Base-by-base conservation (phyloP, 2,888 invertebrate species). In the Phragmatobia fuliginosa region DNA sequence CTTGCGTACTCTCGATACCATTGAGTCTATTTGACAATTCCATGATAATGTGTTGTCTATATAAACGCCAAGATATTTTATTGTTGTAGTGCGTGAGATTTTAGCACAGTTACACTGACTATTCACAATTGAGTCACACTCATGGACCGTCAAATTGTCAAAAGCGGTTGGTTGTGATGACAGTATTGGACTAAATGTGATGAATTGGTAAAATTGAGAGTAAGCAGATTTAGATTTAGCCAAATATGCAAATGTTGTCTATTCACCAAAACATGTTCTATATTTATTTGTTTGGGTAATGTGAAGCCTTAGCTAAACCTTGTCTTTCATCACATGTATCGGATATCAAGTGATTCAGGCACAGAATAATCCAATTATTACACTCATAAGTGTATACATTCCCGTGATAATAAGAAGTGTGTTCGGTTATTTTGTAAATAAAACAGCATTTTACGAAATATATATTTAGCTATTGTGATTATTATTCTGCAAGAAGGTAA, bases 301-400 rank as follows among this genome's bases (percentile, higher is more conserved):
- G 25, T 69, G 85, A 85, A 85, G 67, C 77, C 85, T 64, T 73
- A 84, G 77, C 45, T 82, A 81, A 31, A 45, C 69, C 70, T 70
- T 69, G 75, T 58, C 77, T 75, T 69, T 75, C 73, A 73, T 63
- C 36, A 61, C 64, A 78, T 6, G 21, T 84, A 86, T 86, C 83
- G 72, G 69, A 73, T 86, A 62, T 73, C 85, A 58, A 59, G 61
- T 78, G 77, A 81, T 79, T 83, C 82, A 72, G 69, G 77, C 79
- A 74, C 62, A 70, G 70, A 67, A 70, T 81, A 81, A 85, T 80
- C 76, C 76, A 74, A 74, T 84, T 82, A 78, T 62, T 33, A n/a
- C 74, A 68, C 70, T 73, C 71, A 68, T 64, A 11, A n/a, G 21
- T 52, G 25, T 28, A 36, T 56, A 36, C 36, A 21, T 32, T 31